A percentile compares a stretch with the other conserved stretches of the same genome.
These are phyloP conservation scores for Dolichotis patagonum DNA, from an alignment of 2,113 vertebrate species.

Conservation along the genomic window DNA sequence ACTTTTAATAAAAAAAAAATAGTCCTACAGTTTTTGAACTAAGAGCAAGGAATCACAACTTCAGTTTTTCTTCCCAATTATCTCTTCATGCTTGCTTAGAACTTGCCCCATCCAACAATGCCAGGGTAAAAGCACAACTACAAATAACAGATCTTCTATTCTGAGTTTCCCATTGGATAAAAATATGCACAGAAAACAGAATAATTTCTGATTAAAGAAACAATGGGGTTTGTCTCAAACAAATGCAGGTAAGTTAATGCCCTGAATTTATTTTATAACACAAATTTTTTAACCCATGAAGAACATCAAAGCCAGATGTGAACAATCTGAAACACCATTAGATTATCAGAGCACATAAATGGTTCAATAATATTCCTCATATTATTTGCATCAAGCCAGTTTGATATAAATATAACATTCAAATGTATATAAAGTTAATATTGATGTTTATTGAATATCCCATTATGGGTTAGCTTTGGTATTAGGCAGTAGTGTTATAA, in stretches of 20 bases:
- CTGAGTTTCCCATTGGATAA: conserved; percentile 33
- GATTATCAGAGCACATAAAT: conserved; percentile 8
- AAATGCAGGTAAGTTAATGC: background rate
- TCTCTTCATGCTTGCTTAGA: background rate
- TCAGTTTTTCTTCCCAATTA: conserved; percentile 54
- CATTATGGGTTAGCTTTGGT: background rate
- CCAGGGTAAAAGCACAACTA: conserved; percentile 37
- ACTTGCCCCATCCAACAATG: background rate
- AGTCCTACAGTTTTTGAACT: conserved; percentile 3
- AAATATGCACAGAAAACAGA: conserved; percentile 54
- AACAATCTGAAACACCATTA: conserved; percentile 48
- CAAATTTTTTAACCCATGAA: conserved; percentile 8
- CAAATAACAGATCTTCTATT: conserved; percentile 32
- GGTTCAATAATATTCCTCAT: background rate
- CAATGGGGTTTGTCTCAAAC: background rate
- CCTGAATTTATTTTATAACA: conserved; percentile 46
- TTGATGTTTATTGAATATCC: background rate
- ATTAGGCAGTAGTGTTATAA: background rate
- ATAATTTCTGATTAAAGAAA: background rate
- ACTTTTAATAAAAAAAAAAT: conserved; percentile 23
- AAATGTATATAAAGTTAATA: background rate
- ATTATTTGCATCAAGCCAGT: background rate
- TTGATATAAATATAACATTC: conserved; percentile 10
- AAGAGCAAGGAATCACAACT: conserved; percentile 50
- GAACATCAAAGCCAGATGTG: conserved; percentile 18